A percentile compares a stretch with the other conserved stretches of the same genome.
These are phyloP conservation scores for Micoletzkya japonica DNA, from an alignment of 2,888 invertebrate genomes.

Conservation along the genomic window DNA sequence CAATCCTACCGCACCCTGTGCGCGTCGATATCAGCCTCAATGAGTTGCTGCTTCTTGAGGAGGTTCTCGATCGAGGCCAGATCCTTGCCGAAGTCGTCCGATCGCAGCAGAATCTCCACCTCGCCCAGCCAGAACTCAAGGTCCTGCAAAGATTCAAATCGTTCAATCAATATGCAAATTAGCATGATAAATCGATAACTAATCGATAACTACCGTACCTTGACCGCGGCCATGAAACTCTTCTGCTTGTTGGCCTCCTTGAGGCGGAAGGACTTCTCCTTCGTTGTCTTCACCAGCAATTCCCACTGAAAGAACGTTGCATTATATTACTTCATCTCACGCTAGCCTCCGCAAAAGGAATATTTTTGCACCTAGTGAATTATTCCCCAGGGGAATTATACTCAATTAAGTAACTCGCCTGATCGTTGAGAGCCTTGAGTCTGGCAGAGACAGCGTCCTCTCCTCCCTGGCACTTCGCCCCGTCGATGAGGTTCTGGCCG, in stretches of 20 bases:
- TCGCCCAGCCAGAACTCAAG: conserved; percentile 99
- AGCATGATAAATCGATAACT: not conserved
- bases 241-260: conserved; percentile 99
- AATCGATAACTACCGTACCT: conserved; percentile 65
- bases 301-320: conserved; percentile 73
- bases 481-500: conserved; percentile 72
- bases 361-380: not conserved
- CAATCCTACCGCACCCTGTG: conserved; percentile 70
- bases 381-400: no score
- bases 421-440: conserved; percentile 64
- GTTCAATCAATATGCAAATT: not conserved
- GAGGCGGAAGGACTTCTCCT: conserved; percentile 93
- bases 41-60: conserved; percentile 89
- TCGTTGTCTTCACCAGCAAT: conserved; percentile 92
- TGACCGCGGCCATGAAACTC: conserved; percentile 97
- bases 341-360: not conserved
- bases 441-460: conserved; percentile 88
- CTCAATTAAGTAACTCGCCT: no score
- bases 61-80: conserved; percentile 96
- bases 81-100: conserved; percentile 69
- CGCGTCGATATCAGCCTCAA: conserved; percentile 95
- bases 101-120: conserved; percentile 70
- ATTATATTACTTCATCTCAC: not conserved
- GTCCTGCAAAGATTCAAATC: conserved; percentile 70
- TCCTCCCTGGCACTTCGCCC: conserved; percentile 77